Conservation (phyloP, 2,888 invertebrate species). For the Limnephilus rhombicus region DNA sequence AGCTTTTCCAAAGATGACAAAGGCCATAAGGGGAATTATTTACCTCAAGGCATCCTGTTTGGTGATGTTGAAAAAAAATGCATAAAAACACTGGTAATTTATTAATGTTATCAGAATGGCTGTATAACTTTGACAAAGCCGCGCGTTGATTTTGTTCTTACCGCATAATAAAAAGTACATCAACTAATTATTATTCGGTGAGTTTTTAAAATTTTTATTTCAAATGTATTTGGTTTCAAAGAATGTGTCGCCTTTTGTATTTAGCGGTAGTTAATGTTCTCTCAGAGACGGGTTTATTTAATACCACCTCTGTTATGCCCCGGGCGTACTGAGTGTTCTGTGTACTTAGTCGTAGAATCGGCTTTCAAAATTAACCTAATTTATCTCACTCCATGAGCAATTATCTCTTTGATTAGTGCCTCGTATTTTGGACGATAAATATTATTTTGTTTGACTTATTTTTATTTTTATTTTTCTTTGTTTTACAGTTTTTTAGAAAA, state of each 20-base stretch:
- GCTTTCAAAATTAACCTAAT: background rate
- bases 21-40: too few species aligned
- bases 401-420: background rate
- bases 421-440: background rate
- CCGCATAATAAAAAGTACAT: background rate
- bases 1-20: too few species aligned
- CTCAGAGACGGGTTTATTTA: background rate
- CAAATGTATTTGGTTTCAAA: background rate
- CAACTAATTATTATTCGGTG: background rate
- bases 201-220: background rate
- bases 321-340: background rate
- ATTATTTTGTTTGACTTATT: too few species aligned
- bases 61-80: too few species aligned
- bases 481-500: too few species aligned
- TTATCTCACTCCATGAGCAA: background rate
- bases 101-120: too few species aligned
- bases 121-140: background rate
- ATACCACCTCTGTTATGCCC: background rate
- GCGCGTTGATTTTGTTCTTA: background rate
- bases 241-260: conserved; percentile 1
- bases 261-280: background rate
- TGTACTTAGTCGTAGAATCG: background rate
- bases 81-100: too few species aligned
- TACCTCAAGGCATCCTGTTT: too few species aligned
- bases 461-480: too few species aligned